These are phyloP conservation scores for Galerucella calmariensis DNA, from an alignment of 2,888 invertebrate species.

Conservation along the genomic window DNA sequence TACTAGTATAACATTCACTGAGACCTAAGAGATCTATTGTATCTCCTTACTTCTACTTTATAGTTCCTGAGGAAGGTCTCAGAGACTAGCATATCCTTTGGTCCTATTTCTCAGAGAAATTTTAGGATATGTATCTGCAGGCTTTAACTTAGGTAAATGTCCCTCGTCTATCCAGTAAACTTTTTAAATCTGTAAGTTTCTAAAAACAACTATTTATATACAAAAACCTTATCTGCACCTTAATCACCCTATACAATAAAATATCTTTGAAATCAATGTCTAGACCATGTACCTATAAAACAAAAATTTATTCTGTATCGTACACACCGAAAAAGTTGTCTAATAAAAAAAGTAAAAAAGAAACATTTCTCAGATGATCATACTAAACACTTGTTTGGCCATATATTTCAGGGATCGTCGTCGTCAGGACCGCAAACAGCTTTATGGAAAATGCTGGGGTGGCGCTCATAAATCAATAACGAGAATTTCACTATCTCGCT, in stretches of 20 bases:
- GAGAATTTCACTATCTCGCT: conserved; percentile 58
- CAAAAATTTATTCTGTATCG: conserved; percentile 4
- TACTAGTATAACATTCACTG: too few relatives aligned
- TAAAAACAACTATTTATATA: not conserved
- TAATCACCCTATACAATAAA: not conserved
- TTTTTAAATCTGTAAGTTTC: not conserved
- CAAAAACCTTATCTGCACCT: not conserved
- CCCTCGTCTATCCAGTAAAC: too few relatives aligned
- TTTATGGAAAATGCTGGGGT: conserved; percentile 66
- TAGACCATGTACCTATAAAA: conserved; percentile 4
- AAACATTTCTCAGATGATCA: conserved; percentile 64
- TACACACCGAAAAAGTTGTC: conserved; percentile 22
- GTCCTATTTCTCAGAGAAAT: too few relatives aligned
- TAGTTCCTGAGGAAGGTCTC: too few relatives aligned
- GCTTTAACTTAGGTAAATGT: too few relatives aligned
- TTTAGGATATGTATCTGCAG: too few relatives aligned
- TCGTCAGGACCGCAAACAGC: conserved; percentile 66
- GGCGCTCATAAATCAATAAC: conserved; percentile 73
- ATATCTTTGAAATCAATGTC: not conserved
- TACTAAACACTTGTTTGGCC: conserved; percentile 66
- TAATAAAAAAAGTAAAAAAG: conserved; percentile 49
- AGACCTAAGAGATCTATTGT: too few relatives aligned
- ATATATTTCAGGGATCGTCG: conserved; percentile 64
- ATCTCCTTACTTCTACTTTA: too few relatives aligned
- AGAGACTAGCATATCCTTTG: too few relatives aligned